These are phyloP conservation scores for Drosophila longiperda DNA, from an alignment of 2,888 invertebrate genomes.

Conservation along the genomic window DNA sequence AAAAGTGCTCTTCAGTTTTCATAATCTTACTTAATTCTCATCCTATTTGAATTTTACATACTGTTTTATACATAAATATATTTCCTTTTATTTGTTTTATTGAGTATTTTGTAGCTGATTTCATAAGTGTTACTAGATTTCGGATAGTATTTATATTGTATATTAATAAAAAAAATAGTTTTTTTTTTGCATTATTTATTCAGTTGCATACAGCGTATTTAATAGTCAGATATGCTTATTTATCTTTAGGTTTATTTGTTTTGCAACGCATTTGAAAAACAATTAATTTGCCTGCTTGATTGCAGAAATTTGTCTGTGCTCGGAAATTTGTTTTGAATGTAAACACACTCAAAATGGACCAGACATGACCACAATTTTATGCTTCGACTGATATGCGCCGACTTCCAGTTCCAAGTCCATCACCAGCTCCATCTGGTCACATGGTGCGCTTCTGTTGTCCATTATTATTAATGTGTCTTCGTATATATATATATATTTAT, in stretches of 20 bases:
- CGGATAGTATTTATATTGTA: too few species aligned
- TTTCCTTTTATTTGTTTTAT: background rate
- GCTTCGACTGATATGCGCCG: conserved; percentile 71
- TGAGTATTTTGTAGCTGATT: too few species aligned
- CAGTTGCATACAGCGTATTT: conserved; percentile 21
- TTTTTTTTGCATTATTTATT: background rate
- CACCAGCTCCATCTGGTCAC: conserved; percentile 32
- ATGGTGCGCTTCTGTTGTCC: conserved; percentile 49
- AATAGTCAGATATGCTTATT: conserved; percentile 8
- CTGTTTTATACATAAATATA: background rate
- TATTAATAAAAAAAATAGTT: too few species aligned
- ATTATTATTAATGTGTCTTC: conserved; percentile 51
- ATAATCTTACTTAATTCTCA: background rate
- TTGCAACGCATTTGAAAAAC: conserved; percentile 71
- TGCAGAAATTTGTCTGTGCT: conserved; percentile 56
- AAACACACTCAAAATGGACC: conserved; percentile 71
- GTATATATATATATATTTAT: conserved; percentile 4
- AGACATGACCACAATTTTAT: conserved; percentile 74
- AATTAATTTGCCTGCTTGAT: conserved; percentile 69
- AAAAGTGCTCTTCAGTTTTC: background rate
- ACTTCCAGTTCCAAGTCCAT: conserved; percentile 5
- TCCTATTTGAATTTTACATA: too few species aligned
- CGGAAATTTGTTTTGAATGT: conserved; percentile 61
- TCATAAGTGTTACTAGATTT: too few species aligned
- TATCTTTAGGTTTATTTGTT: conserved; percentile 55